Conservation (phyloP, 1,140 invertebrate genomes). For the Gryllus bimaculatus region DNA sequence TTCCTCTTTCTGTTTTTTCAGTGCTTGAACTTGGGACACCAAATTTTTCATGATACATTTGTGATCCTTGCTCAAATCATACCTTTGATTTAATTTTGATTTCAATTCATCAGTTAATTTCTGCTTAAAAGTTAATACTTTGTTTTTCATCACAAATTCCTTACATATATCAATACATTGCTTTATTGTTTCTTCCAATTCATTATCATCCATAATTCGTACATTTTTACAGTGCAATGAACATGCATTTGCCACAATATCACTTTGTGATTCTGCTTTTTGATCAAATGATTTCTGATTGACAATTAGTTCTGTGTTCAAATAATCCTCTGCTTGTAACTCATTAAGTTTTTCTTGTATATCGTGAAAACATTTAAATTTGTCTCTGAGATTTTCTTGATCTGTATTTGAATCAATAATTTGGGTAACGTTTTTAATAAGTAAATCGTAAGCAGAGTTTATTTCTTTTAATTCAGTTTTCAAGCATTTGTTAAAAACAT, state of each 20-base stretch:
- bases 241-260: neutral
- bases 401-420: constrained; percentile 38
- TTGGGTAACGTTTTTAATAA: constrained; percentile 30
- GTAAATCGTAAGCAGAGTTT: constrained; percentile 27
- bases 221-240: neutral
- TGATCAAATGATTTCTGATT: neutral
- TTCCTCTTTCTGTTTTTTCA: constrained; percentile 66
- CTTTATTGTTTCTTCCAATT: constrained; percentile 50
- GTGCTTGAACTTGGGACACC: constrained; percentile 56
- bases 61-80: constrained; percentile 39
- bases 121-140: constrained; percentile 64
- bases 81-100: constrained; percentile 52
- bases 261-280: neutral
- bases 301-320: constrained; percentile 35
- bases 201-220: constrained; percentile 41
- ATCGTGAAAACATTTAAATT: constrained; percentile 37
- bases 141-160: constrained; percentile 51
- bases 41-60: constrained; percentile 51
- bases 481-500: constrained; percentile 52
- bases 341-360: constrained; percentile 51
- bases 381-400: constrained; percentile 27
- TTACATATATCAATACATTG: constrained; percentile 37
- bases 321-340: constrained; percentile 48
- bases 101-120: constrained; percentile 57
- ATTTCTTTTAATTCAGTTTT: constrained; percentile 50